Base-by-base conservation (phyloP, 2,888 invertebrate genomes). In the Tuta absoluta region DNA sequence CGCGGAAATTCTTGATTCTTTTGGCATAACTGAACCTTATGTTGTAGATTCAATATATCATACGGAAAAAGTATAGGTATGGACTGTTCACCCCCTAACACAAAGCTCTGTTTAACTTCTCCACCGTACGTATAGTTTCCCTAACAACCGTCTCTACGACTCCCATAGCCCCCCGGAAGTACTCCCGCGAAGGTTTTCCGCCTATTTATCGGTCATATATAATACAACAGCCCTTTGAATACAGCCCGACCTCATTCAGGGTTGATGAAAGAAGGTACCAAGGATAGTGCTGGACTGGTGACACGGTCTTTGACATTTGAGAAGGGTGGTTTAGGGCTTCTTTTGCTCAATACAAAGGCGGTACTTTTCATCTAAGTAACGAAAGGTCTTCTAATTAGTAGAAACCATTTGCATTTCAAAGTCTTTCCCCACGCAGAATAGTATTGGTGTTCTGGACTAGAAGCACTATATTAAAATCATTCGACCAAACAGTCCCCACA, bases 101-200 rank as follows among this genome's bases (percentile, higher is more conserved):
- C 21, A 21, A 21, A 49, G 49, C 21, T 10, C 21, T 21, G 49
- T 1, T 12, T 19, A 12, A 23, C 21, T 23, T 3, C n/a, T 11
- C 19, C 11, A 23, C 23, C 48, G n/a, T 21, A 11, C 59, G 41
- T 48, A 24, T 60, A 45, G 48, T 60, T 60, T 48, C 38, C 45
- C 45, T 60, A 11, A 61, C 49, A 49, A 61, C 61, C 19, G 61
- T 61, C 24, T 59, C 61, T 49, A 61, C 49, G 60, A 48, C 60
- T 33, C 11, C 61, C 61, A 19, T 61, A 49, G 49, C 62, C 19
- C 19, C 72, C 78, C 82, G 87, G 87, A 88, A 83, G 81, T 81
- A 80, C 86, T 84, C 78, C 81, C 79, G 80, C 80, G 81, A 83
- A 84, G 82, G 79, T 82, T 87, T 88, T 84, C 87, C 86, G 82